Base-by-base conservation (phyloP, 1,140 invertebrate genomes). In the Homalodisca vitripennis region DNA sequence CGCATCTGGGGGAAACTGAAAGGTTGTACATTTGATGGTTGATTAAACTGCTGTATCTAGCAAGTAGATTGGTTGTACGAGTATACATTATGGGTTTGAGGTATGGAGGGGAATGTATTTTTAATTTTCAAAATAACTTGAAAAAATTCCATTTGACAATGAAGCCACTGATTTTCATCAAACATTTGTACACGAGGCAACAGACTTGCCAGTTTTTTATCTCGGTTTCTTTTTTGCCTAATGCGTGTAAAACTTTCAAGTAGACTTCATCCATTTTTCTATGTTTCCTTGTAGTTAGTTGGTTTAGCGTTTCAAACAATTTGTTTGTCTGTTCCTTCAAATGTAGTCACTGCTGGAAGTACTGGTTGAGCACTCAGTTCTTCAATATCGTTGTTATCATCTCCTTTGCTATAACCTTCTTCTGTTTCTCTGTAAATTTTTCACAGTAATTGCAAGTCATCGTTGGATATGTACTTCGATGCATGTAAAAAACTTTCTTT, bases 401-500 rank as follows among this genome's bases (percentile, higher is more conserved):
- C 34, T 46, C 26, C 30, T 14, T 32, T 34, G 20, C 17, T 64
- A 31, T 31, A 32, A 22, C 30, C 26, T 32, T 32, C 62, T 10
- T 17, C 34, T 24, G 34, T 60, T 27, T 34, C 34, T 46, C 62
- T 12, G 20, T 64, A 64, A 26, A 6, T 64, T 24, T 64, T 64
- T 26, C 20, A 32, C 17, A 60, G 24, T 12, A 60, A 46, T 17
- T 64, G 62, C 17, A 64, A n/a, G 6, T 64, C 62, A 20, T 66
- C 32, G 48, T 48, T 48, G 41, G 48, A 66, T 47, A 48, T 48
- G 27, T 66, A 66, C 26, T 47, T 66, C 20, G 31, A 24, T n/a
- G 64, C 64, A 27, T 48, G 10, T 14, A 22, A 46, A 48, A 1
- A 22, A 47, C 64, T 66, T 3, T n/a, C 32, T 13, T 72, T 70